A percentile compares a stretch with the other conserved stretches of the same genome.
phyloP scores from a whole-genome alignment of 1,140 invertebrate genomes.

The Leptinotarsa undecemlineata region DNA sequence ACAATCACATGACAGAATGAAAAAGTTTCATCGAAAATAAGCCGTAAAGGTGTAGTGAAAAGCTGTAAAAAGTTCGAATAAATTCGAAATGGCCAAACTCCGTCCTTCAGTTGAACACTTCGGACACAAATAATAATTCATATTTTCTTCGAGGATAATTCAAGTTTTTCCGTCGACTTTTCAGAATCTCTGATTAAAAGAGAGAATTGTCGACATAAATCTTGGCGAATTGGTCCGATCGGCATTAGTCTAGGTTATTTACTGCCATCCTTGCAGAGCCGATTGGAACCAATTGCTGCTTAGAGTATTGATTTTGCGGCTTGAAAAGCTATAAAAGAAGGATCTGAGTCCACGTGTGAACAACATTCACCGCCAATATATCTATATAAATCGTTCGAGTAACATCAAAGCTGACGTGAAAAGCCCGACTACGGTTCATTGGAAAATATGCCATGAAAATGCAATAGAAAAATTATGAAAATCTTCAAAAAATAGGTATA shows the following conservation, averaged over 20 bases:
- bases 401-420: too few species aligned
- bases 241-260: conserved; percentile 43
- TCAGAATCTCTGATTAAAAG: conserved; percentile 38
- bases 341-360: conserved; percentile 32
- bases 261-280: conserved; percentile 37
- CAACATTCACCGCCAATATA: conserved; percentile 30
- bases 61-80: too few species aligned
- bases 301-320: conserved; percentile 41
- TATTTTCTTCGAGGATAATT: conserved; percentile 15
- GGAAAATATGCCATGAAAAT: too few species aligned
- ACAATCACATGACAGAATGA: too few species aligned
- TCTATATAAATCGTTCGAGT: conserved; percentile 19
- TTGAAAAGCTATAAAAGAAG: conserved; percentile 36
- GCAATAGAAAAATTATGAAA: too few species aligned
- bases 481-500: too few species aligned
- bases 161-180: conserved; percentile 29
- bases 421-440: too few species aligned
- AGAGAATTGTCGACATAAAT: conserved; percentile 39
- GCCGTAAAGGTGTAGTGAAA: too few species aligned
- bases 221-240: conserved; percentile 38
- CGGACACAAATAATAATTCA: background rate
- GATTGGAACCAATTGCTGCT: conserved; percentile 45
- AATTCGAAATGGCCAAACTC: too few species aligned
- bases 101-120: too few species aligned
- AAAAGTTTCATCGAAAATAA: too few species aligned